phyloP scores from a whole-genome alignment of 2,113 vertebrate genomes.

The Puma concolor region DNA sequence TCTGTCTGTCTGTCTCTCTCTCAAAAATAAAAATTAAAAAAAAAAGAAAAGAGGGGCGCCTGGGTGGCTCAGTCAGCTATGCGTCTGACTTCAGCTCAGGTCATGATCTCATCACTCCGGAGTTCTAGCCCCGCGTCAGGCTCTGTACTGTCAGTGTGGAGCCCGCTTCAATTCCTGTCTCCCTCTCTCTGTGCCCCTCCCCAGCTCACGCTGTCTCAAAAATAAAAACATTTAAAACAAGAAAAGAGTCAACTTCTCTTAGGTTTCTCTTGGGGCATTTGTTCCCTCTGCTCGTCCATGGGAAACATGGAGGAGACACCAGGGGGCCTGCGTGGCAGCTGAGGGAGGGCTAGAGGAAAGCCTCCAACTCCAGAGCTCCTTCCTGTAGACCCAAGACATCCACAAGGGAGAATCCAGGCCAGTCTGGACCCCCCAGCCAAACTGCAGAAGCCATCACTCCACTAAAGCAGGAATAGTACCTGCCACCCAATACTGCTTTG shows the following conservation, averaged over 20 bases:
- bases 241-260: background rate
- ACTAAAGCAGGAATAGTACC: background rate
- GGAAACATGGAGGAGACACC: background rate
- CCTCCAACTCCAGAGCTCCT: background rate
- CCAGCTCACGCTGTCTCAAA: too few relatives aligned
- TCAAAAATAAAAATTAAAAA: too few relatives aligned
- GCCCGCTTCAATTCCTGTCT: too few relatives aligned
- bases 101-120: too few relatives aligned
- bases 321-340: background rate
- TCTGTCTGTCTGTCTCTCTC: too few relatives aligned
- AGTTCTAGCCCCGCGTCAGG: too few relatives aligned
- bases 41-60: background rate
- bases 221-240: too few relatives aligned
- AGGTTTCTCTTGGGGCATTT: background rate
- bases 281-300: background rate
- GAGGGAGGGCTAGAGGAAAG: background rate
- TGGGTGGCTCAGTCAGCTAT: too few relatives aligned
- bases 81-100: too few relatives aligned
- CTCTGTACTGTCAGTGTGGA: too few relatives aligned
- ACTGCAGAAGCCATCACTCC: background rate
- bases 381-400: background rate
- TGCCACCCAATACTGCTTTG: background rate
- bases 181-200: too few relatives aligned
- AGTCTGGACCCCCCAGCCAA: background rate
- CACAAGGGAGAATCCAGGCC: accelerated